Percentiles rank a stretch among this genome's conserved stretches.
phyloP scores from a whole-genome alignment of 2,888 invertebrate species.

The Drosophila melanocephala region DNA sequence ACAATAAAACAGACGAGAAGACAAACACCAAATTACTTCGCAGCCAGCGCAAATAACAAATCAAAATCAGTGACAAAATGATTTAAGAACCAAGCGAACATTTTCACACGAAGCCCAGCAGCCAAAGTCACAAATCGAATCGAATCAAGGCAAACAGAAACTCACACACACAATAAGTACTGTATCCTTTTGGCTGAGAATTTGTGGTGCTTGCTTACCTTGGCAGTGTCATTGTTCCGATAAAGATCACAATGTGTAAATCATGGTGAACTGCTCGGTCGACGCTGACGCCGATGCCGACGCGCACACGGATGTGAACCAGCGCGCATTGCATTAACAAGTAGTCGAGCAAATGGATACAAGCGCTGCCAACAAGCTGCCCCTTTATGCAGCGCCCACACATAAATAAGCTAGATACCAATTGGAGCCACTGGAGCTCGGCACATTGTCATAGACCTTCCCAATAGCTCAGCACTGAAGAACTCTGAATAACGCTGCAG shows the following conservation, averaged over 20 bases:
- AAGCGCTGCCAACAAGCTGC: constrained; percentile 40
- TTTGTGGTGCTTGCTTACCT: constrained; percentile 54
- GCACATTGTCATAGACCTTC: constrained; percentile 75
- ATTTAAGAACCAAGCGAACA: constrained; percentile 75
- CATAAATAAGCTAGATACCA: constrained; percentile 45
- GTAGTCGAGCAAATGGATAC: constrained; percentile 77
- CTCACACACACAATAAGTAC: constrained; percentile 32
- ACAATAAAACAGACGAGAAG: constrained; percentile 53
- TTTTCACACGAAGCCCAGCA: constrained; percentile 74
- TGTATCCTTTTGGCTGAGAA: constrained; percentile 75
- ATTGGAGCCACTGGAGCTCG: constrained; percentile 18
- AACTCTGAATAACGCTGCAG: constrained; percentile 54
- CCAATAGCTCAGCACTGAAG: constrained; percentile 60
- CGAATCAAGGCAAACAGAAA: constrained; percentile 48
- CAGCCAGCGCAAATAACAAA: constrained; percentile 69
- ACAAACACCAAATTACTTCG: constrained; percentile 67
- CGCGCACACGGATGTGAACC: constrained; percentile 10
- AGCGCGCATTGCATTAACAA: constrained; percentile 72
- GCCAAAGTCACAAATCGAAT: constrained; percentile 48
- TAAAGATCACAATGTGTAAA: constrained; percentile 77
- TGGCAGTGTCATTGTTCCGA: constrained; percentile 69
- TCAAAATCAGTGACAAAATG: constrained; percentile 80
- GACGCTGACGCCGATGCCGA: constrained; percentile 40
- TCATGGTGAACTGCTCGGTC: constrained; percentile 57
- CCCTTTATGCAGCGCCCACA: constrained; percentile 41